These are phyloP conservation scores for Gorsachius magnificus DNA, from an alignment of 2,797 vertebrate genomes.

Conservation along the genomic window DNA sequence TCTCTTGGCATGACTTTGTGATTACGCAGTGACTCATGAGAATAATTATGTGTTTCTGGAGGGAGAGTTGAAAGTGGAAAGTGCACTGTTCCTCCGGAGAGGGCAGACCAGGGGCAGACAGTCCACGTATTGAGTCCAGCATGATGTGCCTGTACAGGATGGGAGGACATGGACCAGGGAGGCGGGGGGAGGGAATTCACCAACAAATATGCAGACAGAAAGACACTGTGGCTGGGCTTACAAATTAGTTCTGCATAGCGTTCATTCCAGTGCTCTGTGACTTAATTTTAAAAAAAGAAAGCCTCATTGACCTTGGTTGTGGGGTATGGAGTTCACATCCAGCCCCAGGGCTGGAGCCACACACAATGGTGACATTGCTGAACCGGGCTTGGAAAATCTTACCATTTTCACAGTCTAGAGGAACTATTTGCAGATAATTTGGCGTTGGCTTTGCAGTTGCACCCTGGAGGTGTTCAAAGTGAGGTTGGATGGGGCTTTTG, in stretches of 20 bases:
- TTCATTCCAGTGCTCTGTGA: conserved; percentile 47
- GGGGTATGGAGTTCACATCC: conserved; percentile 17
- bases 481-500: background rate
- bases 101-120: background rate
- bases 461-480: background rate
- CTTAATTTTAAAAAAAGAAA: conserved; percentile 31
- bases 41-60: background rate
- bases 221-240: conserved; percentile 7
- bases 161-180: background rate
- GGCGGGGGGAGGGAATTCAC: background rate
- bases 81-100: background rate
- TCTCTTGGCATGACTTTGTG: background rate
- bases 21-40: background rate
- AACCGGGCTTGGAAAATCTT: conserved; percentile 1
- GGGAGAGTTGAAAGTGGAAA: background rate
- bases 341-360: background rate
- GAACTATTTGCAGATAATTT: background rate
- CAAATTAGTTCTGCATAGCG: conserved; percentile 35
- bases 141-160: background rate
- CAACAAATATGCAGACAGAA: conserved; percentile 43
- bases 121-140: background rate
- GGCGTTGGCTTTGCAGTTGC: background rate
- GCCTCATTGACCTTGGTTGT: conserved; percentile 40
- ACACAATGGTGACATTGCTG: conserved; percentile 49
- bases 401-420: background rate